Evolutionary conservation across 2,113 vertebrate species (phyloP), one percentile per base, ranked within the genome.

Genomic region (Eurypyga helias): DNA sequence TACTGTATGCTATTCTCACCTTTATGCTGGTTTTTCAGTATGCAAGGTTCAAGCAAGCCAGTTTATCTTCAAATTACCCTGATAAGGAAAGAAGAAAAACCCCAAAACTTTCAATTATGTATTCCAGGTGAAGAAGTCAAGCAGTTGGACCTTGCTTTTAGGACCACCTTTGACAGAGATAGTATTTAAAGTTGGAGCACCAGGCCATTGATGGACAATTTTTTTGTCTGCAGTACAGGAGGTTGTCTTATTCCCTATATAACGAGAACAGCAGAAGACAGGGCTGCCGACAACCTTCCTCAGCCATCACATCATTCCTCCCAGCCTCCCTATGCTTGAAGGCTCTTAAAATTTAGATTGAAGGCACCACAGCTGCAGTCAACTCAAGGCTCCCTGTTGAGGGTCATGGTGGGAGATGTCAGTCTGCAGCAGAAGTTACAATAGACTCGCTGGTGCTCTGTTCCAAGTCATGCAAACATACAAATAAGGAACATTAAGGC

Each of bases 31-130:
- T 46, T 75, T 33, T 52, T 34, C 26, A 38, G 34, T 64, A 55
- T 0, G 0, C 14, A 29, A 76, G 21, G 73, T 34, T 79, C 57
- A 92, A 79, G 43, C 3, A n/a, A 90, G 26, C 8, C 21, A 16
- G 18, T 83, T 93, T 26, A 33, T 70, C 49, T 78, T 69, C 55
- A 60, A 49, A 70, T 12, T 13, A 57, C 19, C 8, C 10, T 66
- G 26, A 28, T 13, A 24, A 29, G 7, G 15, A 8, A 41, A 66
- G 66, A 79, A 26, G 7, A 31, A 55, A 17, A 11, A 0, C 0
- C 4, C 10, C 34, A 12, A n/a, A 34, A 24, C 5, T 54, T 17
- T 61, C 48, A 36, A 55, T 20, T 4, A 6, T 31, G 7, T 41
- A 52, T 88, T 85, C 61, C 57, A 83, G 21, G 17, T 54, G 23